Evolutionary conservation across 1,140 invertebrate genomes (phyloP).

Genomic region (Saccostrea echinata): DNA sequence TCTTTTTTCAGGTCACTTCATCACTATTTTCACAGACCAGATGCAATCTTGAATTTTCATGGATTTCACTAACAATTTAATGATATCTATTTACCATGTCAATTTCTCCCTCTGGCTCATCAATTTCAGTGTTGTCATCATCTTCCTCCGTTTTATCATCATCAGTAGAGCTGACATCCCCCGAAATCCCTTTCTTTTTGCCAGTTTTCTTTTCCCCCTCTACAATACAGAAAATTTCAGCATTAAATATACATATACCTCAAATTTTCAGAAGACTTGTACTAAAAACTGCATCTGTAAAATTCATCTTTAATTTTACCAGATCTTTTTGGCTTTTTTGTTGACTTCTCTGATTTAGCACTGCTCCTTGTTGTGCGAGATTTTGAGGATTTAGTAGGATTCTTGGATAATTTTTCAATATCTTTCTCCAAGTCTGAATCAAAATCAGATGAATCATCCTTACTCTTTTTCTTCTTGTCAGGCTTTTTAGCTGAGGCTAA

Average conservation of each 20-base stretch:
- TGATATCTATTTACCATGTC: neutral
- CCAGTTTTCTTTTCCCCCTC: neutral
- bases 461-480: conserved; percentile 13
- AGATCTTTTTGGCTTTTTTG: conserved; percentile 12
- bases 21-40: too few species aligned
- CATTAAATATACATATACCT: too few species aligned
- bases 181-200: conserved; percentile 43
- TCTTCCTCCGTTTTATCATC: conserved; percentile 44
- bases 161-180: conserved; percentile 26
- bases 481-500: neutral
- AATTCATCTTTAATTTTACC: neutral
- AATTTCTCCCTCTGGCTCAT: conserved; percentile 28
- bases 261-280: neutral
- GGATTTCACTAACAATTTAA: too few species aligned
- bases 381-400: conserved; percentile 22
- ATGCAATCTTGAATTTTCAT: too few species aligned
- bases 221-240: neutral
- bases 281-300: neutral
- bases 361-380: neutral
- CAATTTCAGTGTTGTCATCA: conserved; percentile 22
- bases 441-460: conserved; percentile 46
- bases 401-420: conserved; percentile 55
- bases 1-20: neutral
- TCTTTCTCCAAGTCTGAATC: conserved; percentile 55
- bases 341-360: neutral